These are phyloP conservation scores for Spinibarbus caldwelli DNA, from an alignment of 2,797 vertebrate genomes.

Conservation along the genomic window DNA sequence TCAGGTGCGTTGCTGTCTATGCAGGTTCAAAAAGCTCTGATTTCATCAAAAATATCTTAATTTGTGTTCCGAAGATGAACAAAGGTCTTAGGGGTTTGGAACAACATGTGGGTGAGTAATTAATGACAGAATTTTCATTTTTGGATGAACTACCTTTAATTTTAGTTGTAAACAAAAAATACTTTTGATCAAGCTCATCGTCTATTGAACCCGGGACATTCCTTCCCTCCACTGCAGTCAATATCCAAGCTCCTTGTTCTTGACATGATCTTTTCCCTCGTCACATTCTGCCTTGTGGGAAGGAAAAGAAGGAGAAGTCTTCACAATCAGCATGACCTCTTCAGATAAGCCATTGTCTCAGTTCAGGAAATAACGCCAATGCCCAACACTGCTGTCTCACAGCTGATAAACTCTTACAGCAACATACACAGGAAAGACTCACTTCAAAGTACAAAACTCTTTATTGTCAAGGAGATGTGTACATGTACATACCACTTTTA, in stretches of 20 bases:
- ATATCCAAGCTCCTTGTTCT: neutral
- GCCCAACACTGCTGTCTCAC: neutral
- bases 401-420: neutral
- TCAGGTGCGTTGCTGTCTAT: too few species aligned
- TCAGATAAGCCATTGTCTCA: slow-evolving; percentile 15
- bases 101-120: too few species aligned
- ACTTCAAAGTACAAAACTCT: slow-evolving; percentile 47
- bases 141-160: too few species aligned
- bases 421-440: slow-evolving; percentile 10
- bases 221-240: neutral
- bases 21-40: too few species aligned
- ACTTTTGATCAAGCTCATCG: too few species aligned
- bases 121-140: too few species aligned
- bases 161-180: neutral
- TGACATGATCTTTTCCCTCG: neutral
- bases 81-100: too few species aligned
- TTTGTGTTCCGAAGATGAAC: too few species aligned
- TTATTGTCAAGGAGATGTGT: slow-evolving; percentile 57
- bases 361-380: slow-evolving; percentile 3
- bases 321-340: slow-evolving; percentile 13
- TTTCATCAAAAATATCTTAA: too few species aligned
- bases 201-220: neutral
- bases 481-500: slow-evolving; percentile 54
- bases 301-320: slow-evolving; percentile 5
- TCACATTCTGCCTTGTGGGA: neutral